Evolutionary conservation across 2,888 invertebrate genomes (phyloP).

Genomic region (Drosophila mettleri): DNA sequence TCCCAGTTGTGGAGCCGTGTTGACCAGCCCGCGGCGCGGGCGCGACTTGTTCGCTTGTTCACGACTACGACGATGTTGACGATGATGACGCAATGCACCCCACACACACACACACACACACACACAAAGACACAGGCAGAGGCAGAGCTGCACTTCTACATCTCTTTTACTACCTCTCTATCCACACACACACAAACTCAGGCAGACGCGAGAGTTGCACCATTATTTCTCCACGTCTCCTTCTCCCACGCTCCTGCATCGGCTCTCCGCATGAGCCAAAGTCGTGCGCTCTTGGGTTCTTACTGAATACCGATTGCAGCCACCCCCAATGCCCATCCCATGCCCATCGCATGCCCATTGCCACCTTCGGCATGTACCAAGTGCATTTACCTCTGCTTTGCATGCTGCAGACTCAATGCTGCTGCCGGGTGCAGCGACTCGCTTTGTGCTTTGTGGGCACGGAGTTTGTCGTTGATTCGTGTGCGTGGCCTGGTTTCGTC

Average conservation of each 20-base stretch:
- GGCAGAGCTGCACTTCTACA: slow-evolving; percentile 44
- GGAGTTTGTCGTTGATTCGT: slow-evolving; percentile 41
- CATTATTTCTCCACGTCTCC: background rate
- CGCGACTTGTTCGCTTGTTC: slow-evolving; percentile 60
- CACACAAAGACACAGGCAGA: slow-evolving; percentile 2
- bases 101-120: slow-evolving; percentile 23
- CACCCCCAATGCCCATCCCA: background rate
- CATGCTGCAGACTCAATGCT: slow-evolving; percentile 4
- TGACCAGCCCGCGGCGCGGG: slow-evolving; percentile 59
- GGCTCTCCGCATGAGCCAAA: slow-evolving; percentile 39
- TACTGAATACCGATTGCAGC: slow-evolving; percentile 58
- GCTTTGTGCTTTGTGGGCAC: slow-evolving; percentile 33
- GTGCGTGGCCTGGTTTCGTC: slow-evolving; percentile 78
- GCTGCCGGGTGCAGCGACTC: slow-evolving; percentile 22
- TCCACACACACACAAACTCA: slow-evolving; percentile 7
- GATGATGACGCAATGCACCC: slow-evolving; percentile 68
- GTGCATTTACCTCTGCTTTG: slow-evolving; percentile 70
- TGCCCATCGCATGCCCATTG: background rate
- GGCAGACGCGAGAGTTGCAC: slow-evolving; percentile 32
- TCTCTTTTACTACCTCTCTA: background rate
- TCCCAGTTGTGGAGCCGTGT: slow-evolving; percentile 26
- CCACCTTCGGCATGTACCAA: slow-evolving; percentile 21
- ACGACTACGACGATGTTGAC: slow-evolving; percentile 33
- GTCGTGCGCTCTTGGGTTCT: slow-evolving; percentile 60
- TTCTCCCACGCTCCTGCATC: background rate